Conservation (phyloP, 92 coral and sea anemone species). For the Zoanthus solanderi region DNA sequence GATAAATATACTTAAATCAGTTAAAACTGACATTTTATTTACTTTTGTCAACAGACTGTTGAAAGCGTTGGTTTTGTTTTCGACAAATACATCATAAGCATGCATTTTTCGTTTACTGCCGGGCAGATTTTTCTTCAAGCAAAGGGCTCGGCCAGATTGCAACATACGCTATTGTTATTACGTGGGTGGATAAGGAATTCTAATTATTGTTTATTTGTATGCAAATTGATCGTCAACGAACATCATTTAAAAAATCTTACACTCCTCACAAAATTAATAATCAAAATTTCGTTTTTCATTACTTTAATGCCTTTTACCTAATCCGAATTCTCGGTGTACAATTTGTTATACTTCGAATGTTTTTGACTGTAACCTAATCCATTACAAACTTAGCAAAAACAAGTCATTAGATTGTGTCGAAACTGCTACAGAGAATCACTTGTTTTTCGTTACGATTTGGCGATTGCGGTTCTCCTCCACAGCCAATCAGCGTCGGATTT, state of each 20-base stretch:
- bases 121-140: background rate
- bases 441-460: constrained; percentile 22
- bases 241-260: background rate
- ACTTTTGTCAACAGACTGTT: background rate
- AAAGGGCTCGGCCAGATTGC: background rate
- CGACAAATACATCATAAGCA: background rate
- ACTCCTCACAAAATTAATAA: background rate
- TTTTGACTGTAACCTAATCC: constrained; percentile 4
- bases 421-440: constrained; percentile 29
- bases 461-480: background rate
- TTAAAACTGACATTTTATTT: background rate
- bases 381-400: constrained; percentile 29
- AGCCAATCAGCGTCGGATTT: constrained; percentile 13
- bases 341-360: background rate
- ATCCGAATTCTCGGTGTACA: background rate
- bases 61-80: background rate
- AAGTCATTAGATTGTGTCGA: constrained; percentile 34
- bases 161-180: background rate
- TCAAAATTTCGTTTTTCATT: background rate
- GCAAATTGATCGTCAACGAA: background rate
- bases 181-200: constrained; percentile 4
- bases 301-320: background rate
- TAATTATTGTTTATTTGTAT: background rate
- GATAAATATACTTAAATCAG: background rate
- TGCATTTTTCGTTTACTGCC: background rate